Conservation (phyloP, 2,888 invertebrate species). For the Seira ritae region DNA sequence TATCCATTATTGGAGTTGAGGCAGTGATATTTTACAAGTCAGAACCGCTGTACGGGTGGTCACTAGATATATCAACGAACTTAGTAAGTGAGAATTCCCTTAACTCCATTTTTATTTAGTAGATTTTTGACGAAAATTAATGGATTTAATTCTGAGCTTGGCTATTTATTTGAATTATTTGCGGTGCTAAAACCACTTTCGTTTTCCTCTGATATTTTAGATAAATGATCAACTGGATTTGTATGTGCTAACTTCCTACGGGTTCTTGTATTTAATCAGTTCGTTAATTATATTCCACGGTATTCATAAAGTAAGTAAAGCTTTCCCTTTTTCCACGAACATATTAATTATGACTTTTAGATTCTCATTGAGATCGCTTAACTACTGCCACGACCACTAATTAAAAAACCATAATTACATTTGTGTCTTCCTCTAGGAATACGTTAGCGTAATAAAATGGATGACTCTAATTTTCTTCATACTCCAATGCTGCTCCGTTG, state of each 20-base stretch:
- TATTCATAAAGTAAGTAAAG: slow-evolving; percentile 58
- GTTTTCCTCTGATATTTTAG: slow-evolving; percentile 26
- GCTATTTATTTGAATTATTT: no score
- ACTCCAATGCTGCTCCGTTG: slow-evolving; percentile 56
- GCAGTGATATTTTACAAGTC: slow-evolving; percentile 53
- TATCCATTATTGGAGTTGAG: slow-evolving; percentile 60
- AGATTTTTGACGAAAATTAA: no score
- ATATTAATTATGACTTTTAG: neutral
- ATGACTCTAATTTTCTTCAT: slow-evolving; percentile 60
- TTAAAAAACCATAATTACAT: neutral
- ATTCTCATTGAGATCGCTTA: neutral
- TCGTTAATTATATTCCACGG: slow-evolving; percentile 60
- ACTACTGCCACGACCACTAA: no score
- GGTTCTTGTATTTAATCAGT: slow-evolving; percentile 55
- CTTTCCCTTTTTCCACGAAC: neutral
- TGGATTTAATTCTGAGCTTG: no score
- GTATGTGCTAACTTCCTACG: slow-evolving; percentile 55
- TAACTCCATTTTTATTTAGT: no score
- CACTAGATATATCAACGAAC: slow-evolving; percentile 50
- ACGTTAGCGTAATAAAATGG: slow-evolving; percentile 61
- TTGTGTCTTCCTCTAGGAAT: slow-evolving; percentile 45
- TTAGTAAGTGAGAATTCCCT: no score
- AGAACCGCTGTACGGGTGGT: slow-evolving; percentile 56
- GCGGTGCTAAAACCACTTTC: neutral
- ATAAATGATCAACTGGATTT: slow-evolving; percentile 49